These are phyloP conservation scores for Holcopasites calliopsidis DNA, from an alignment of 1,140 invertebrate species.

Conservation along the genomic window DNA sequence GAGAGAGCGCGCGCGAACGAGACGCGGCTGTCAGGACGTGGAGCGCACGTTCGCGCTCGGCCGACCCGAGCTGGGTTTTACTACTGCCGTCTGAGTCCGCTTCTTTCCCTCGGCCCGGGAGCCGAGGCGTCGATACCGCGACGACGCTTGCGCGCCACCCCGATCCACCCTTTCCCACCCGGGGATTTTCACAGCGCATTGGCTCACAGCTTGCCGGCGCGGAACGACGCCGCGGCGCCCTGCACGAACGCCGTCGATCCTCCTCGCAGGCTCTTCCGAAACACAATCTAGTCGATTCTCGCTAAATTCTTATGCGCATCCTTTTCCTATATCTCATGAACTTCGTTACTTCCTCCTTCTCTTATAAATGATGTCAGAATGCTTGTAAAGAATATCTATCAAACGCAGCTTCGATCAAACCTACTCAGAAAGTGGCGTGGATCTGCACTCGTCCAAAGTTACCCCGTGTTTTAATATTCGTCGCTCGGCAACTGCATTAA, in stretches of 20 bases:
- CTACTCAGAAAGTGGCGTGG: too few species aligned
- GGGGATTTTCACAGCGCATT: constrained; percentile 59
- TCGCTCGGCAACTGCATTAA: too few species aligned
- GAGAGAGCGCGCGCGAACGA: constrained; percentile 13
- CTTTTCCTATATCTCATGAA: not conserved
- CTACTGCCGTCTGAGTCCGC: constrained; percentile 69
- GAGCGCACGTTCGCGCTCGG: constrained; percentile 54
- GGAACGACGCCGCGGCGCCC: constrained; percentile 36
- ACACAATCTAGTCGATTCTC: constrained; percentile 20
- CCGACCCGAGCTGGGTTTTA: constrained; percentile 75
- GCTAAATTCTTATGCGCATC: constrained; percentile 1
- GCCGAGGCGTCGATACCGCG: constrained; percentile 73
- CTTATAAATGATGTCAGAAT: too few species aligned
- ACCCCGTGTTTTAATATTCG: too few species aligned
- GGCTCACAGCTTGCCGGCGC: constrained; percentile 51
- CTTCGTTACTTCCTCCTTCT: too few species aligned
- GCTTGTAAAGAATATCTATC: too few species aligned
- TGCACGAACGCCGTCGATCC: constrained; percentile 12
- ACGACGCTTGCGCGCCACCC: constrained; percentile 76
- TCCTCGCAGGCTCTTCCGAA: not conserved
- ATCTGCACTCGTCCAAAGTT: too few species aligned
- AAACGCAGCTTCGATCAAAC: too few species aligned
- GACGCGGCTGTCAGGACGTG: constrained; percentile 39
- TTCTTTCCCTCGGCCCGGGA: constrained; percentile 59
- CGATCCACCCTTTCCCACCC: constrained; percentile 62